Percentiles rank a stretch among this genome's conserved stretches.
phyloP scores from a whole-genome alignment of 2,113 vertebrate species.

The Perca flavescens region DNA sequence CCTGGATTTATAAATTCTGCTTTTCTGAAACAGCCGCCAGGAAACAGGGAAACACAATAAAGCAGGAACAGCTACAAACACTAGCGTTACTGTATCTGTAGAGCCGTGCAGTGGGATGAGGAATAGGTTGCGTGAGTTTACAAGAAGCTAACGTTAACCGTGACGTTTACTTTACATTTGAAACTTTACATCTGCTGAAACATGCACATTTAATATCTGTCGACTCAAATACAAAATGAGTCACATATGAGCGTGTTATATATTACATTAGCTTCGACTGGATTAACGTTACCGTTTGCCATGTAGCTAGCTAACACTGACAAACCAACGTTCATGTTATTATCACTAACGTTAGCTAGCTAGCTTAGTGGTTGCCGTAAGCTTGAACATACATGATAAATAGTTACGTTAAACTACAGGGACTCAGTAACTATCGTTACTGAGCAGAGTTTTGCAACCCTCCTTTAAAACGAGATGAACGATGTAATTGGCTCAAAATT shows the following conservation, averaged over 20 bases:
- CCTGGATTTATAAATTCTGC: too few relatives aligned
- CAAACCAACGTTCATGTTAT: accelerated
- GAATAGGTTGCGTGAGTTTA: too few relatives aligned
- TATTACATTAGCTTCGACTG: background rate
- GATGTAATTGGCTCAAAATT: too few relatives aligned
- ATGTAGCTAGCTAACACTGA: background rate
- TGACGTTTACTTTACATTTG: too few relatives aligned
- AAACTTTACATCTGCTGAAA: too few relatives aligned
- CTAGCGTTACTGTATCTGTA: too few relatives aligned
- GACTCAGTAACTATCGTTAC: background rate
- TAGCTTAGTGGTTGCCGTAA: background rate
- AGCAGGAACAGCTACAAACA: too few relatives aligned
- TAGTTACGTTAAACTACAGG: accelerated
- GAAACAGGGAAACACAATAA: too few relatives aligned
- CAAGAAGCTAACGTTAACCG: too few relatives aligned
- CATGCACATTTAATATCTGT: background rate
- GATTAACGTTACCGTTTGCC: background rate
- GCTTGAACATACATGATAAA: background rate
- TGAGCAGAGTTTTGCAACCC: accelerated
- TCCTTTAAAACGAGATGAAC: accelerated
- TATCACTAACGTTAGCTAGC: background rate
- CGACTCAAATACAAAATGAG: background rate
- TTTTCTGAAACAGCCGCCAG: too few relatives aligned
- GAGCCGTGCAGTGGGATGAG: too few relatives aligned
- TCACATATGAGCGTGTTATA: accelerated